Base-by-base conservation (phyloP, 2,113 vertebrate species). In the Hippocampus abdominalis region DNA sequence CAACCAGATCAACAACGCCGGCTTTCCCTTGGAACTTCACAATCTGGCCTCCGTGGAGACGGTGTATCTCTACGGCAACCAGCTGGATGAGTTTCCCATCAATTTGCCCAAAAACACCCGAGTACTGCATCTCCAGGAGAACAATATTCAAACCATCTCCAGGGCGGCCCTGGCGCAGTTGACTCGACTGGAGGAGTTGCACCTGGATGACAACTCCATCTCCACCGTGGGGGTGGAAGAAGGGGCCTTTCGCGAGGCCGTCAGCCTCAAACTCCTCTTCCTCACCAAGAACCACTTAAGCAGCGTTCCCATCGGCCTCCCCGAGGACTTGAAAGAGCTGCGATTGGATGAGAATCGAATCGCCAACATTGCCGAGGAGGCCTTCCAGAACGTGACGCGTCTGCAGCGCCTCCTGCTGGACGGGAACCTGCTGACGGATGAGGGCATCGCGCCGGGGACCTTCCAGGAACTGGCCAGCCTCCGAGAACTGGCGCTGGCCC, bases 1-100 rank as follows among this genome's bases (percentile, higher is more conserved):
- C 91, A 99, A 99, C 95, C 95, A 97, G 96, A 99, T 99, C 90
- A 98, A 98, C 93, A 98, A 98, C 88, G 97, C 97, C 88, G 96
- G 97, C 77, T 98, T 99, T 90, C 97, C 97, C 44, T 32, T 94
- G 56, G 97, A 98, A 83, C 91, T 99, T 85, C 96, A 98, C 88
- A 94, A 92, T 5, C 91, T 98, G 51, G 96, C 87, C 72, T 95
- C 96, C 0, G 95, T 99, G 83, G 95, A 98, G 80, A 97, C 94
- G 0, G 97, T 99, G 75, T 94, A 93, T 90, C 92, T 99, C 42
- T 99, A 98, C 0, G 97, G 97, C 81, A 99, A 99, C 92, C 95
- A 98, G 51, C 86, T 99, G 87, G 96, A 98, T 25, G 97, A 99
- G 81, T 99, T 99, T 79, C 97, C 97, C 11, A 90, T 99, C 89